phyloP scores from a whole-genome alignment of 1,140 invertebrate species.

The Aphaenogaster rudis region DNA sequence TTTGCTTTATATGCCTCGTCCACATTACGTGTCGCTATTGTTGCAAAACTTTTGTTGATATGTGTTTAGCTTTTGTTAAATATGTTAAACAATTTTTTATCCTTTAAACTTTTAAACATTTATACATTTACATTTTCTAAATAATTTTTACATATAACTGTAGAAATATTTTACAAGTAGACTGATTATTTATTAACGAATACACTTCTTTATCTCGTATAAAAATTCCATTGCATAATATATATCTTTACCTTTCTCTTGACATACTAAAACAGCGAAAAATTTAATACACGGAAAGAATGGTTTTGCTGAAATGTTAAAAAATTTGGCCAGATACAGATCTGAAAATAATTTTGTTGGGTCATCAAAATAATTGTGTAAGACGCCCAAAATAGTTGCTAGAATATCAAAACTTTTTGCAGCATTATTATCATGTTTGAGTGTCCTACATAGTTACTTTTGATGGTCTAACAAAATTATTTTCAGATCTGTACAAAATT shows the following conservation, averaged over 20 bases:
- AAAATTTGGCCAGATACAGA: too few species aligned
- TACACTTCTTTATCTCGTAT: neutral
- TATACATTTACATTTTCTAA: neutral
- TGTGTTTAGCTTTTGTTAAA: neutral
- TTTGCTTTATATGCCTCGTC: neutral
- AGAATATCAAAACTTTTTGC: too few species aligned
- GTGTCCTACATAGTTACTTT: too few species aligned
- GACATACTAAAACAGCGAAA: neutral
- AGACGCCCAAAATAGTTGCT: too few species aligned
- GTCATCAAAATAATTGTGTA: too few species aligned
- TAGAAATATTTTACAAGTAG: neutral
- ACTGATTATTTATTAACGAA: neutral
- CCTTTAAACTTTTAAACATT: neutral
- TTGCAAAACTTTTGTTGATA: slow-evolving; percentile 16
- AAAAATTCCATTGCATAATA: slow-evolving; percentile 22
- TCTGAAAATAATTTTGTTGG: too few species aligned
- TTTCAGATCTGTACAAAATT: too few species aligned
- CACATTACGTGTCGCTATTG: neutral
- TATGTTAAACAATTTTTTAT: neutral
- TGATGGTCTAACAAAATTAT: too few species aligned
- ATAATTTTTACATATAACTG: neutral
- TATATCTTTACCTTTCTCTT: neutral
- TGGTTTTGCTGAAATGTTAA: too few species aligned
- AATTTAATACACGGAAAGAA: neutral
- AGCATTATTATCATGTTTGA: too few species aligned